These are phyloP conservation scores for Tachypleus tridentatus DNA, from an alignment of 1,140 invertebrate species.

Conservation along the genomic window DNA sequence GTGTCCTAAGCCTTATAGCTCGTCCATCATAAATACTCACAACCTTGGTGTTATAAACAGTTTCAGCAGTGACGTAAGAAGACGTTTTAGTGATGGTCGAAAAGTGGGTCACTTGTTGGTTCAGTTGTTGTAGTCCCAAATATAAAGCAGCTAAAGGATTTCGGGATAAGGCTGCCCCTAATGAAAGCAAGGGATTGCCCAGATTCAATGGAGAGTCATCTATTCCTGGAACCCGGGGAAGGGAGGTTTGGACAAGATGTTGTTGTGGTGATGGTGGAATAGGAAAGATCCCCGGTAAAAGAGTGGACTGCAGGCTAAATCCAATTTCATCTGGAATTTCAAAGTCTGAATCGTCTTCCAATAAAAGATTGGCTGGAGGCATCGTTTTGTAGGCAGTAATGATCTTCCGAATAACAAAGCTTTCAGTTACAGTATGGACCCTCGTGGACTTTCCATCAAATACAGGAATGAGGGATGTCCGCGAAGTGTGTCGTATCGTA, in stretches of 20 bases:
- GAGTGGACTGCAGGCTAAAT: slow-evolving; percentile 11
- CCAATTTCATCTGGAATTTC: slow-evolving; percentile 13
- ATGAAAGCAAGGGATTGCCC: slow-evolving; percentile 17
- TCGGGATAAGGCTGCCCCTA: slow-evolving; percentile 23
- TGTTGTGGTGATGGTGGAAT: slow-evolving; percentile 3
- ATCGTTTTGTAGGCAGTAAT: slow-evolving; percentile 28
- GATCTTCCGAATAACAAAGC: slow-evolving; percentile 27
- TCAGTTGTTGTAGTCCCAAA: slow-evolving; percentile 20
- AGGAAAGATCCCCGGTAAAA: slow-evolving; percentile 15
- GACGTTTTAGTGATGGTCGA: slow-evolving; percentile 25
- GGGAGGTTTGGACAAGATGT: slow-evolving; percentile 44
- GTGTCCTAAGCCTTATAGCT: slow-evolving; percentile 23
- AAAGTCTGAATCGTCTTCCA: slow-evolving; percentile 20
- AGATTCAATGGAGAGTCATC: slow-evolving; percentile 13
- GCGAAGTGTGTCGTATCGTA: slow-evolving; percentile 22
- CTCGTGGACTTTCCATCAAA: slow-evolving; percentile 24
- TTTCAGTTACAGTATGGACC: slow-evolving; percentile 27
- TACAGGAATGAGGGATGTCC: slow-evolving; percentile 27
- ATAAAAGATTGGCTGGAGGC: slow-evolving; percentile 21
- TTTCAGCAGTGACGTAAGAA: slow-evolving; percentile 27
- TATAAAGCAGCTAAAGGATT: slow-evolving; percentile 20
- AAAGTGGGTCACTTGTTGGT: slow-evolving; percentile 20
- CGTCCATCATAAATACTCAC: slow-evolving; percentile 29
- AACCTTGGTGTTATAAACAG: slow-evolving; percentile 27
- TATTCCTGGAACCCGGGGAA: slow-evolving; percentile 29